Evolutionary conservation across 2,113 vertebrate genomes (phyloP).

Genomic region (Zapus hudsonius): DNA sequence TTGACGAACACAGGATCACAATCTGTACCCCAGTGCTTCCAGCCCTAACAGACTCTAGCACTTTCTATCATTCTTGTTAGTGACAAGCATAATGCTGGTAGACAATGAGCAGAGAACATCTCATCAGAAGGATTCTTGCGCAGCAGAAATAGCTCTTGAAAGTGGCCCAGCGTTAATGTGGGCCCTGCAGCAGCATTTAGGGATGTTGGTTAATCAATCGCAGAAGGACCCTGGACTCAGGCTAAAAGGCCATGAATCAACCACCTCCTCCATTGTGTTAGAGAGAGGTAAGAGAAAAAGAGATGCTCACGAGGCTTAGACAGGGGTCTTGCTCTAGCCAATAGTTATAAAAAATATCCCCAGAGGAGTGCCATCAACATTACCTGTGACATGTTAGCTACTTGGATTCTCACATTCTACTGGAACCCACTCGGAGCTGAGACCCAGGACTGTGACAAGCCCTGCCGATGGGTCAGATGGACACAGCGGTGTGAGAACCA

Average conservation of each 20-base stretch:
- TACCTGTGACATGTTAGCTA: neutral
- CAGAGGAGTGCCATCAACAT: neutral
- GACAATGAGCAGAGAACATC: neutral
- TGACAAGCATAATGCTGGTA: neutral
- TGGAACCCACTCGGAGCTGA: neutral
- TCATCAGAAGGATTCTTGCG: neutral
- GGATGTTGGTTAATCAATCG: neutral
- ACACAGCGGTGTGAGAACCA: neutral
- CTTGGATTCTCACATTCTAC: neutral
- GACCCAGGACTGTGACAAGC: neutral
- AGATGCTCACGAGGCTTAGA: neutral
- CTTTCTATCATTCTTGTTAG: conserved; percentile 35
- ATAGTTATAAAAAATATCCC: neutral
- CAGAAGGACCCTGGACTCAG: neutral
- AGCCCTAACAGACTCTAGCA: neutral
- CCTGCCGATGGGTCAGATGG: neutral
- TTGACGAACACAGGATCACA: neutral
- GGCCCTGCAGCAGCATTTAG: neutral
- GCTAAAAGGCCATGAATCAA: neutral
- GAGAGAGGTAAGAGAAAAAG: neutral
- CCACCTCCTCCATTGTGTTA: neutral
- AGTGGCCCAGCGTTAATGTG: neutral
- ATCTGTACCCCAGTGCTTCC: neutral
- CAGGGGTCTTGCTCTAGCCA: neutral
- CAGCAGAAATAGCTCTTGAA: neutral